A percentile compares a stretch with the other conserved stretches of the same genome.
phyloP scores from a whole-genome alignment of 2,113 vertebrate genomes.

The Psilopsiagon aymara region DNA sequence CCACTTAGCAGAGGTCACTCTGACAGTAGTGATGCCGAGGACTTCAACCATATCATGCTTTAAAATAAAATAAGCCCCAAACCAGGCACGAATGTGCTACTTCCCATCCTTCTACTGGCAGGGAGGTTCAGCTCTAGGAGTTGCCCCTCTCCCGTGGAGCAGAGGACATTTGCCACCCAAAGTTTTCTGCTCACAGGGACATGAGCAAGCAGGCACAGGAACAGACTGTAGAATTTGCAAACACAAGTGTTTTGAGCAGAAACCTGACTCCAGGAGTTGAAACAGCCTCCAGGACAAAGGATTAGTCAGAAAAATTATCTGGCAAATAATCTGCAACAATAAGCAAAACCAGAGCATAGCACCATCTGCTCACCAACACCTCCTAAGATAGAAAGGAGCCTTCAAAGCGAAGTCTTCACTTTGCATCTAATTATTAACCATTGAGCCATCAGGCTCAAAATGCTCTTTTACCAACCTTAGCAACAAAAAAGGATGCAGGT shows the following conservation, averaged over 20 bases:
- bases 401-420: neutral
- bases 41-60: neutral
- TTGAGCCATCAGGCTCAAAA: neutral
- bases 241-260: conserved; percentile 19
- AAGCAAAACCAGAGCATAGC: conserved; percentile 34
- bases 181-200: neutral
- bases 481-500: neutral
- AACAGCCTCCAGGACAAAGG: conserved; percentile 35
- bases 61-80: neutral
- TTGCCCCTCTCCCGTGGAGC: neutral
- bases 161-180: neutral
- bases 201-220: neutral
- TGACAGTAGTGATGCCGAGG: neutral
- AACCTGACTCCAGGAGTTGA: conserved; percentile 34
- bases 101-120: neutral
- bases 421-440: neutral
- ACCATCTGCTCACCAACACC: conserved; percentile 41
- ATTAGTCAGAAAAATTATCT: conserved; percentile 59
- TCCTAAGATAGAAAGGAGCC: neutral
- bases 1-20: neutral
- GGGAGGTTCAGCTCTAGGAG: neutral
- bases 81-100: rapidly evolving
- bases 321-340: conserved; percentile 51
- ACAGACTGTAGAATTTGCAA: conserved; percentile 35
- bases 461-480: neutral